Evolutionary conservation across 2,113 vertebrate species (phyloP), one percentile per base, ranked within the genome.

Genomic region (Oenanthe melanoleuca): DNA sequence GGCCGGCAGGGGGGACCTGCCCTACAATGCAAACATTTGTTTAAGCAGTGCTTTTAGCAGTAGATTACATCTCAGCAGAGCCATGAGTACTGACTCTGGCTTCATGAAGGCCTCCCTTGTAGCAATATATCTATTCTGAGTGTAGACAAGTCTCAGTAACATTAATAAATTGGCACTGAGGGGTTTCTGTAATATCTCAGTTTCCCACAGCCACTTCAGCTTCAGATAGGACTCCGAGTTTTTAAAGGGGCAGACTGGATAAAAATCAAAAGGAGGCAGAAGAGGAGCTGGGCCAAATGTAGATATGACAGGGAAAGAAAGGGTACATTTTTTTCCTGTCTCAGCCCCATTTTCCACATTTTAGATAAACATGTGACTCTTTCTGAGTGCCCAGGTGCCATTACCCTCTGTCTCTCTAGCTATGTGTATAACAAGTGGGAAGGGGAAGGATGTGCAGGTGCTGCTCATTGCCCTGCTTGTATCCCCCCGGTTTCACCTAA

Each of bases 91-190:
- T 73, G 71, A 88, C 86, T 82, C 71, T 91, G 66, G 59, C 47
- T 83, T n/a, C 66, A 70, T 44, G 81, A 94, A 91, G 87, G 71
- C 45, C 74, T 91, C 69, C 53, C 86, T 95, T 89, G 65, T 64
- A 87, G 91, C 40, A 93, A 81, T 93, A 88, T 56, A 83, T 84
- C 92, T 95, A 52, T 81, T 91, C 60, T 92, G 60, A 94, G 65
- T 60, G 74, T 60, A 84, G 73, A 64, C 31, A 86, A 78, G 38
- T 88, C 77, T 88, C 86, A 93, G 87, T 79, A 89, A 66, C 33
- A 65, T 84, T 94, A 95, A 92, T 81, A 95, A 93, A 96, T 89
- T 93, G 86, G 53, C 86, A 53, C 86, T 69, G 61, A 93, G 86
- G 80, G 80, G 18, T 79, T 93, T 86, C 89, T 95, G 53, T 79